These are phyloP conservation scores for Sicus ferrugineus DNA, from an alignment of 2,888 invertebrate genomes.

Conservation along the genomic window DNA sequence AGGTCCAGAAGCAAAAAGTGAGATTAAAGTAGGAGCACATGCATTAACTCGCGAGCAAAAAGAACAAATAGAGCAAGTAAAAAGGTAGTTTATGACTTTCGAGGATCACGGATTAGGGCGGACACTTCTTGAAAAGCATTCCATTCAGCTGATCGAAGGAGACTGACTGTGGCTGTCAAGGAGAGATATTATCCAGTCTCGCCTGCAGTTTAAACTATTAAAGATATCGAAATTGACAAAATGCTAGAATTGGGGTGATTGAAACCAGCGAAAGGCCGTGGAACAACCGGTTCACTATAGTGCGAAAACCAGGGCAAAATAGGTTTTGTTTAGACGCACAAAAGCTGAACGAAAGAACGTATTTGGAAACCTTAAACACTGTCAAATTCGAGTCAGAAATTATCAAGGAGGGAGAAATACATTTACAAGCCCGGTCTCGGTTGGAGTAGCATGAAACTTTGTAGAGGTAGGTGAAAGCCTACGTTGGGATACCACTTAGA, in stretches of 20 bases:
- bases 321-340: not conserved
- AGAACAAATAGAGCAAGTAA: too few species aligned
- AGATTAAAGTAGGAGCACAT: not conserved
- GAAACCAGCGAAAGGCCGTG: conserved; percentile 49
- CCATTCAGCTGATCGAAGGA: conserved; percentile 31
- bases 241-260: conserved; percentile 50
- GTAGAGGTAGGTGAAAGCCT: too few species aligned
- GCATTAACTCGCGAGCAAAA: not conserved
- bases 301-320: not conserved
- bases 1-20: conserved; percentile 7
- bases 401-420: too few species aligned
- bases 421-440: too few species aligned
- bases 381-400: too few species aligned
- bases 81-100: too few species aligned
- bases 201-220: conserved; percentile 31
- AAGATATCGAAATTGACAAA: conserved; percentile 46
- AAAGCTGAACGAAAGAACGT: not conserved
- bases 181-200: conserved; percentile 38
- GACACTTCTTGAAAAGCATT: conserved; percentile 16
- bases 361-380: too few species aligned
- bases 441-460: too few species aligned
- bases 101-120: too few species aligned
- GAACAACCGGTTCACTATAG: conserved; percentile 46
- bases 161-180: conserved; percentile 32
- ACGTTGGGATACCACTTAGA: too few species aligned